Conservation (phyloP, 2,797 vertebrate genomes). For the Oreortyx pictus region DNA sequence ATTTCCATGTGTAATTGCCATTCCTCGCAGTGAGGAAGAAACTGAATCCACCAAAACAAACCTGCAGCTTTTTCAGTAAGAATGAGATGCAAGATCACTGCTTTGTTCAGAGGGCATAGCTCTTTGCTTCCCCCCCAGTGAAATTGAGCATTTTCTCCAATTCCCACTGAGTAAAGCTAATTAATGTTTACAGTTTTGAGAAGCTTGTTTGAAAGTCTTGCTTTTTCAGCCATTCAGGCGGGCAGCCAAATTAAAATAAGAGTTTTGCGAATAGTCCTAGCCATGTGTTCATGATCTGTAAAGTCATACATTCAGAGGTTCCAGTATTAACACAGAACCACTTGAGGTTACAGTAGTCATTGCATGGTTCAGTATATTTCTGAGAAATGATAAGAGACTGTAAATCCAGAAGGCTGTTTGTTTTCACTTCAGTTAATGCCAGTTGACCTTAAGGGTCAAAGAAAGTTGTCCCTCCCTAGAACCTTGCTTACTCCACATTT, state of each 20-base stretch:
- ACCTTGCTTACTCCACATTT: neutral
- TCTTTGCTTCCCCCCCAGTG: neutral
- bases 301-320: neutral
- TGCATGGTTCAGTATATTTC: neutral
- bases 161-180: neutral
- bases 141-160: neutral
- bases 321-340: neutral
- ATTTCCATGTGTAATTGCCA: neutral
- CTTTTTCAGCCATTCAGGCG: neutral
- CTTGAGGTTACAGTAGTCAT: neutral
- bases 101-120: neutral
- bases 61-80: neutral
- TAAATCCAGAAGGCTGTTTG: neutral
- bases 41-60: neutral
- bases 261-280: neutral
- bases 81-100: accelerated
- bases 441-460: accelerated
- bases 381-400: neutral
- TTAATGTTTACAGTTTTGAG: neutral
- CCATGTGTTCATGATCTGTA: neutral
- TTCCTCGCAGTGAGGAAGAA: neutral
- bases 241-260: neutral
- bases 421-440: neutral
- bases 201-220: neutral
- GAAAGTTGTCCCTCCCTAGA: neutral